Conservation (phyloP, 2,888 invertebrate species). For the Drosophila gaucha region DNA sequence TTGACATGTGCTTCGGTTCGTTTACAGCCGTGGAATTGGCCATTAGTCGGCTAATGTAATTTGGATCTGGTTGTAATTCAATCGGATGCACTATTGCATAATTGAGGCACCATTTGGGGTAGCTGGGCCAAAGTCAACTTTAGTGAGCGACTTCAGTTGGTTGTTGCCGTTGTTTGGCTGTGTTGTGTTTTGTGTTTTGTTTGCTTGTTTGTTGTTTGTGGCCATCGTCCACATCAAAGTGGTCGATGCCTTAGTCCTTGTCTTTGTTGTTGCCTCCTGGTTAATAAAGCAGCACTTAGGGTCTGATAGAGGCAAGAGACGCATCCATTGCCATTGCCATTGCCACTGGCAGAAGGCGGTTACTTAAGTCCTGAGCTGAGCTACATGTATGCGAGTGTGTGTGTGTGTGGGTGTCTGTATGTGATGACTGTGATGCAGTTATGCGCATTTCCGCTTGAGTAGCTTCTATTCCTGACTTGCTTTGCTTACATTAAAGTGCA, state of each 20-base stretch:
- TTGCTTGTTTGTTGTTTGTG: conserved; percentile 39
- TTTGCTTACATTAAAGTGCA: conserved; percentile 69
- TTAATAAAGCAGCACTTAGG: conserved; percentile 75
- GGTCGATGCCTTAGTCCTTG: conserved; percentile 21
- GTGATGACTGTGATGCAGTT: conserved; percentile 67
- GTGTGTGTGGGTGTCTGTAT: conserved; percentile 21
- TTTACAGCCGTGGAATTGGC: conserved; percentile 36
- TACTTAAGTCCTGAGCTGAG: conserved; percentile 52
- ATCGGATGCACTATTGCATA: conserved; percentile 53
- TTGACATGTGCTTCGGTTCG: conserved; percentile 19
- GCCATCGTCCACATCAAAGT: conserved; percentile 40
- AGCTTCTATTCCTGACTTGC: conserved; percentile 63
- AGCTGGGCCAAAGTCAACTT: conserved; percentile 8
- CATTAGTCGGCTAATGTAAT: conserved; percentile 49
- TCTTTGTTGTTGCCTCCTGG: conserved; percentile 34
- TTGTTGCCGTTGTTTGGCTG: conserved; percentile 8
- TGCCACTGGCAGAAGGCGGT: conserved; percentile 33
- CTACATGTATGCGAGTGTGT: conserved; percentile 9
- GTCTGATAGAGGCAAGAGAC: conserved; percentile 44
- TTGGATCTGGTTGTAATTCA: conserved; percentile 48
- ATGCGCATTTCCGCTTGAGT: conserved; percentile 74
- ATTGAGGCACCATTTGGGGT: conserved; percentile 37
- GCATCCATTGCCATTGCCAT: conserved; percentile 33
- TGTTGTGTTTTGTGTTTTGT: conserved; percentile 20
- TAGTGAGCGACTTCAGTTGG: neutral